Evolutionary conservation across 2,888 invertebrate species (phyloP).

Genomic region (Molorchus minor): DNA sequence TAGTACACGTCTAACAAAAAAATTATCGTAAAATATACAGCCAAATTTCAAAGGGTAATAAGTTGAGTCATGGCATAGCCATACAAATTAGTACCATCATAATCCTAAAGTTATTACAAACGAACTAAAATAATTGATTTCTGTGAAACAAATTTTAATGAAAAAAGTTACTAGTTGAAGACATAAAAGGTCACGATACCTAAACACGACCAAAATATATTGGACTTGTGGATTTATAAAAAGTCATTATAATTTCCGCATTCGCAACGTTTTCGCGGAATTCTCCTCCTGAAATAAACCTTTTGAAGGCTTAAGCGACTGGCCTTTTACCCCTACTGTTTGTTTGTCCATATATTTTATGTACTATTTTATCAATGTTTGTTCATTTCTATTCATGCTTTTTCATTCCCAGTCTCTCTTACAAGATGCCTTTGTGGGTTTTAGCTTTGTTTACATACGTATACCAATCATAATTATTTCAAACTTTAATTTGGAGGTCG

Average conservation of each 20-base stretch:
- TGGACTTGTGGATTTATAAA: too few relatives aligned
- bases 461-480: slow-evolving; percentile 15
- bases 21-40: background rate
- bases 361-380: slow-evolving; percentile 63
- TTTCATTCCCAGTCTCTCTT: slow-evolving; percentile 39
- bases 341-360: slow-evolving; percentile 65
- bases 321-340: slow-evolving; percentile 61
- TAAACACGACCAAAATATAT: too few relatives aligned
- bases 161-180: too few relatives aligned
- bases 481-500: slow-evolving; percentile 11
- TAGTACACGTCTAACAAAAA: too few relatives aligned
- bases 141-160: too few relatives aligned
- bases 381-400: slow-evolving; percentile 56
- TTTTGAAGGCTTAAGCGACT: slow-evolving; percentile 32
- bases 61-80: background rate
- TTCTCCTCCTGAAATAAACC: slow-evolving; percentile 47
- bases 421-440: slow-evolving; percentile 24
- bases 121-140: too few relatives aligned
- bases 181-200: too few relatives aligned
- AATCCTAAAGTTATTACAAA: background rate
- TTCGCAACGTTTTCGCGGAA: slow-evolving; percentile 28
- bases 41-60: too few relatives aligned
- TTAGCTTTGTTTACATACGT: slow-evolving; percentile 1
- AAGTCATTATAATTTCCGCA: slow-evolving; percentile 35
- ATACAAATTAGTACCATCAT: background rate